A percentile compares a stretch with the other conserved stretches of the same genome.
Evolutionary conservation across 2,113 vertebrate genomes (phyloP).

Genomic region (Ahaetulla prasina): DNA sequence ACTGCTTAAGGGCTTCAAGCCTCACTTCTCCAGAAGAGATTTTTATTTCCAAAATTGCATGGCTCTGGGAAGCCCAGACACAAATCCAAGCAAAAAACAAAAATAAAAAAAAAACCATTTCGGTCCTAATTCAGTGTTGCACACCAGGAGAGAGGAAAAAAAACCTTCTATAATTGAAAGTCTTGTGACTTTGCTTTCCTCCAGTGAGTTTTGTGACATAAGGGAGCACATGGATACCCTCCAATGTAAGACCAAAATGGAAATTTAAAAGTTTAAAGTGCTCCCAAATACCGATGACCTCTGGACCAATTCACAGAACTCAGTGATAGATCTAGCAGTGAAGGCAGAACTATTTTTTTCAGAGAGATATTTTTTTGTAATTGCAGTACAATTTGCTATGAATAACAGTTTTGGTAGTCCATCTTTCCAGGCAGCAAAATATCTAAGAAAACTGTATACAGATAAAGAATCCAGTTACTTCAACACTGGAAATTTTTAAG

Average conservation of each 20-base stretch:
- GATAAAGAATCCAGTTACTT: neutral
- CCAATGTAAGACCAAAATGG: neutral
- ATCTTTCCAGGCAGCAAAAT: neutral
- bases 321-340: neutral
- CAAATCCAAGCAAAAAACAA: neutral
- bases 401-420: neutral
- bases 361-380: neutral
- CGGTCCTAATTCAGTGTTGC: neutral
- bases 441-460: neutral
- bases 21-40: neutral
- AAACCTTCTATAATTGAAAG: neutral
- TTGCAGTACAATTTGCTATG: neutral
- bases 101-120: neutral
- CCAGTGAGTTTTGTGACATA: neutral
- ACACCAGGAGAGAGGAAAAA: neutral
- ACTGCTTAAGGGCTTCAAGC: neutral
- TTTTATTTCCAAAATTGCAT: neutral
- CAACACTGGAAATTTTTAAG: too few relatives aligned
- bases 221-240: neutral
- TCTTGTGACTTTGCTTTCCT: neutral
- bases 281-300: neutral
- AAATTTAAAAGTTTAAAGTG: neutral
- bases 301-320: neutral
- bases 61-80: neutral
- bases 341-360: neutral